Evolutionary conservation across 2,888 invertebrate species (phyloP).

Genomic region (Nemotelus pantherinus): DNA sequence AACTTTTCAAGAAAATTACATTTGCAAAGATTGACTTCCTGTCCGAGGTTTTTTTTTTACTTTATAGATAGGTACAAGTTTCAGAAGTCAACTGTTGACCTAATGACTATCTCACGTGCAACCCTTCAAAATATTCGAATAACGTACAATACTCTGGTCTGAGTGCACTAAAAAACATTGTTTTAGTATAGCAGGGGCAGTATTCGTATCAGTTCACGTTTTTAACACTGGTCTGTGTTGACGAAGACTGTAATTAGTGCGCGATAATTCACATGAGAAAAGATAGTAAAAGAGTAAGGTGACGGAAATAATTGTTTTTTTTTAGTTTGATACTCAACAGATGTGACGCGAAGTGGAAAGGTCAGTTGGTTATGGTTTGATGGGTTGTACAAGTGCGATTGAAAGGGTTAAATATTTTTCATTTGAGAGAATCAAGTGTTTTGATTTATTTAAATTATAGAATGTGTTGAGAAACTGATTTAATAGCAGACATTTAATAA

Average conservation of each 20-base stretch:
- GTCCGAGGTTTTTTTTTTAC: not conserved
- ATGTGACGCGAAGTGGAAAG: too few species aligned
- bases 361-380: too few species aligned
- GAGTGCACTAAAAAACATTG: not conserved
- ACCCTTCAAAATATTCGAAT: not conserved
- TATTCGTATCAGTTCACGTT: too few species aligned
- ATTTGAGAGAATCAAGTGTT: too few species aligned
- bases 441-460: too few species aligned
- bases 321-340: too few species aligned
- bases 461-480: too few species aligned
- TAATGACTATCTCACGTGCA: not conserved
- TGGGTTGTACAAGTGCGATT: too few species aligned
- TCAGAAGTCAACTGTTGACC: not conserved
- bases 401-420: too few species aligned
- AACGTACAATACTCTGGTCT: too few species aligned
- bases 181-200: not conserved
- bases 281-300: not conserved
- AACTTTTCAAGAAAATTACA: not conserved
- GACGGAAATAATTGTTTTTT: not conserved
- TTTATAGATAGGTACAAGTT: not conserved
- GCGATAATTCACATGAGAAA: not conserved
- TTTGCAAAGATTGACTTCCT: not conserved
- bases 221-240: not conserved
- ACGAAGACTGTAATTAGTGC: not conserved
- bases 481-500: too few species aligned